Conservation (phyloP, 1,140 invertebrate species). For the Drosophila mojavensis region DNA sequence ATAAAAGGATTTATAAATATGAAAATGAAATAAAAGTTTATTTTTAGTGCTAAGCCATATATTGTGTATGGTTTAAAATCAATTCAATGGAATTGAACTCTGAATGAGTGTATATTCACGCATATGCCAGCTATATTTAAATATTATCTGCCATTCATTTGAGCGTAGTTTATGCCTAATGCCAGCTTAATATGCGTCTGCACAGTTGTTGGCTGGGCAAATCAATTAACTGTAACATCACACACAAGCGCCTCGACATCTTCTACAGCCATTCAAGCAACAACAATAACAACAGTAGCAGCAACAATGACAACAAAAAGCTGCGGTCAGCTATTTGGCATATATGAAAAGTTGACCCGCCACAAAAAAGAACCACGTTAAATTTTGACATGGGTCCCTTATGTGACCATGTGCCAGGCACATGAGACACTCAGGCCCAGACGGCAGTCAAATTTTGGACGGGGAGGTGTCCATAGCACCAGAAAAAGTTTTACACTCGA, state of each 20-base stretch:
- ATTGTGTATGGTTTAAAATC: too few species aligned
- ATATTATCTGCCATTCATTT: background rate
- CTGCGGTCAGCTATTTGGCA: constrained; percentile 42
- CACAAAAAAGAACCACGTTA: constrained; percentile 56
- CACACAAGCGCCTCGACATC: constrained; percentile 2
- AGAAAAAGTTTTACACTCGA: constrained; percentile 50
- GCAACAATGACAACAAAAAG: constrained; percentile 20
- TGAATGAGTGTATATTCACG: background rate
- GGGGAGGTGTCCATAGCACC: background rate
- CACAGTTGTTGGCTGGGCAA: constrained; percentile 14
- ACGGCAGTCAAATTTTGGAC: background rate
- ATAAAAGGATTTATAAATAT: too few species aligned
- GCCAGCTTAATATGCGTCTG: constrained; percentile 3
- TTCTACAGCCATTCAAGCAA: background rate
- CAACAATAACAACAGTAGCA: constrained; percentile 26
- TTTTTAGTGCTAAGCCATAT: too few species aligned
- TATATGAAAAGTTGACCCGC: constrained; percentile 50
- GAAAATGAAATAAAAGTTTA: too few species aligned
- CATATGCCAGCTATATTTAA: background rate
- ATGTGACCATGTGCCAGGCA: constrained; percentile 48
- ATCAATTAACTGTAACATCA: constrained; percentile 46
- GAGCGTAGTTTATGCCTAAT: background rate
- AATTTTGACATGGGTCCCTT: constrained; percentile 76
- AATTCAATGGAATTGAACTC: too few species aligned
- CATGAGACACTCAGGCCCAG: constrained; percentile 45